phyloP scores from a whole-genome alignment of 2,113 vertebrate species.

The Thymallus thymallus region DNA sequence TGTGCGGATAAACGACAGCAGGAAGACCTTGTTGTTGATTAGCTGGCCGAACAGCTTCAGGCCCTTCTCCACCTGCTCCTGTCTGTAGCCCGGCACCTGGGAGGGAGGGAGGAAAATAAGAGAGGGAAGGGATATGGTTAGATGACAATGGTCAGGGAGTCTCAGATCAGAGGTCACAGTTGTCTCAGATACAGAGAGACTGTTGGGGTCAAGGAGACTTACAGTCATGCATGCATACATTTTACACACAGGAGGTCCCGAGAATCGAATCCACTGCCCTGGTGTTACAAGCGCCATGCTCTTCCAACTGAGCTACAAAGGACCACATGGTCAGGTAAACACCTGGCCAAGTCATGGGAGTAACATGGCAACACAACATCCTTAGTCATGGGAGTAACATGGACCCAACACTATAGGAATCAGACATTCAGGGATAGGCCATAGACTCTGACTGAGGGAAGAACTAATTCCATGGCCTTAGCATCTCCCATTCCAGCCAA shows the following conservation, averaged over 20 bases:
- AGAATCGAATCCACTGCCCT: neutral
- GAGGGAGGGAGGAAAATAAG: neutral
- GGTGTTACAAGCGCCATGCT: too few relatives aligned
- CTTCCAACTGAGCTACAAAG: neutral
- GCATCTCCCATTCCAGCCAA: neutral
- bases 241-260: too few relatives aligned
- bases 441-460: neutral
- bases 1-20: slow-evolving; percentile 95
- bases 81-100: slow-evolving; percentile 94
- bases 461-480: neutral
- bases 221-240: too few relatives aligned
- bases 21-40: slow-evolving; percentile 97
- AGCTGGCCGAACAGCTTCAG: slow-evolving; percentile 96
- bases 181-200: too few relatives aligned
- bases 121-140: slow-evolving; percentile 13
- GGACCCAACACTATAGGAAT: too few relatives aligned
- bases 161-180: slow-evolving; percentile 4
- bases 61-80: slow-evolving; percentile 94
- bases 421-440: too few relatives aligned
- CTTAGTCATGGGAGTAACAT: neutral
- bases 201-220: neutral
- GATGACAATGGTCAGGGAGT: slow-evolving; percentile 25
- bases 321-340: neutral
- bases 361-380: neutral
- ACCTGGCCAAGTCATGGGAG: neutral